These are phyloP conservation scores for Agapostemon virescens DNA, from an alignment of 2,888 invertebrate genomes.

Conservation along the genomic window DNA sequence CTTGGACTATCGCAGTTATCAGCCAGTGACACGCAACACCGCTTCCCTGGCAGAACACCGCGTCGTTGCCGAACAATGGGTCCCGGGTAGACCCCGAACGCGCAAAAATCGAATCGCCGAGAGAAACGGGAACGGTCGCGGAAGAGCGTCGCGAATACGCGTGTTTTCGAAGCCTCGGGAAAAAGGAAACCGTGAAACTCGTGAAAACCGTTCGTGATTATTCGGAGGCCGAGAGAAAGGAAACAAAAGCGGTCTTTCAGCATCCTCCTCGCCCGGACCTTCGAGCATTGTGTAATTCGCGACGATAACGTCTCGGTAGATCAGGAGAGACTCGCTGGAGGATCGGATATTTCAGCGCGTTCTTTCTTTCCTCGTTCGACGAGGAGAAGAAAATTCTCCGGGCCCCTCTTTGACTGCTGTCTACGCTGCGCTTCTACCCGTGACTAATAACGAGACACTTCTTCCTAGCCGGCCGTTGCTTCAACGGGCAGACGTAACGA, in stretches of 20 bases:
- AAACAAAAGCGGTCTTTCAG: neutral
- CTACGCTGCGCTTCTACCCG: conserved; percentile 28
- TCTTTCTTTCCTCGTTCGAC: conserved; percentile 4
- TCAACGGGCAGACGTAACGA: conserved; percentile 51
- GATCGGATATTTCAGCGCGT: neutral
- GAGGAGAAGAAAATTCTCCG: neutral
- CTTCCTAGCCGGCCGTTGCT: conserved; percentile 29
- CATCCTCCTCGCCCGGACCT: neutral
- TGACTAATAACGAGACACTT: conserved; percentile 55
- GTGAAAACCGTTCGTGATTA: conserved; percentile 10
- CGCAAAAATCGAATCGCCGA: conserved; percentile 20
- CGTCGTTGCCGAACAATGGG: conserved; percentile 78
- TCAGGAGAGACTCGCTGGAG: neutral
- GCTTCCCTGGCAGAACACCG: conserved; percentile 77
- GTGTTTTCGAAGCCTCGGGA: neutral
- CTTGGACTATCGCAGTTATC: conserved; percentile 76
- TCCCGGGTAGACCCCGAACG: conserved; percentile 50
- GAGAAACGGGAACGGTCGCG: conserved; percentile 14
- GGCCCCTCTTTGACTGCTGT: conserved; percentile 31
- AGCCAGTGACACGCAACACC: conserved; percentile 75
- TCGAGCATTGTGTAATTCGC: conserved; percentile 13
- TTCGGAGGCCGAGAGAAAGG: neutral
- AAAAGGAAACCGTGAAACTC: neutral
- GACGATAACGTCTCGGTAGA: neutral
- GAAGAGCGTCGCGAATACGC: conserved; percentile 7